Base-by-base conservation (phyloP, 2,888 invertebrate genomes). In the Toxonevra muliebris region DNA sequence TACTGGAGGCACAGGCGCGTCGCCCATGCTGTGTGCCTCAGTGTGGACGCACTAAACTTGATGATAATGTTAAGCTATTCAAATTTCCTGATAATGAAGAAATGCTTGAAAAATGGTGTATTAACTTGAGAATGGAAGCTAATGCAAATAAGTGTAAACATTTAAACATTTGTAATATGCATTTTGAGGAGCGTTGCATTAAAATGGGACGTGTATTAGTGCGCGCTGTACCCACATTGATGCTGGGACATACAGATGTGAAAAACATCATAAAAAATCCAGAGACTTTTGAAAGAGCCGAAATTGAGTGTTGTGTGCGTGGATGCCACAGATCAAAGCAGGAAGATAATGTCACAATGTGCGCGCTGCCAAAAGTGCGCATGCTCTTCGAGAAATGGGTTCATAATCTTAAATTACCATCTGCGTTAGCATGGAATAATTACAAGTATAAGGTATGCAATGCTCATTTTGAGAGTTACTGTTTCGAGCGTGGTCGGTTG, bases 111-210 rank as follows among this genome's bases (percentile, higher is more conserved):
- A 76, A 75, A 20, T 81, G 82, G 82, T 79, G 77, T 62, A 71
- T 72, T 20, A 80, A 77, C 69, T 68, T 82, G 11, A 65, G 65
- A 11, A 48, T 71, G 20, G 30, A 30, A 30, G 30, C 7, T 30
- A 54, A 68, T 1, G 66, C 69, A 10, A 17, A 40, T 1, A 63
- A 71, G 43, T 48, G 52, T 13, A 11, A 50, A 12, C 52, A 75
- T 7, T 66, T 68, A 15, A 63, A 67, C 54, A 74, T 81, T 4
- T 81, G 81, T 59, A 76, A 80, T 57, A 74, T 75, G 1, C 81
- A 81, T 63, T 81, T 81, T 53, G 82, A 79, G 63, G 10, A 71
- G n/a, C 74, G 74, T 20, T 78, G 78, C 61, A 65, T 76, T 13
- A 65, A 72, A 12, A 61, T 55, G 0, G 66, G 67, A 2, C 74